Percentiles rank a stretch among this genome's conserved stretches.
Evolutionary conservation across 1,140 invertebrate genomes (phyloP).

Genomic region (Saccostrea echinata): DNA sequence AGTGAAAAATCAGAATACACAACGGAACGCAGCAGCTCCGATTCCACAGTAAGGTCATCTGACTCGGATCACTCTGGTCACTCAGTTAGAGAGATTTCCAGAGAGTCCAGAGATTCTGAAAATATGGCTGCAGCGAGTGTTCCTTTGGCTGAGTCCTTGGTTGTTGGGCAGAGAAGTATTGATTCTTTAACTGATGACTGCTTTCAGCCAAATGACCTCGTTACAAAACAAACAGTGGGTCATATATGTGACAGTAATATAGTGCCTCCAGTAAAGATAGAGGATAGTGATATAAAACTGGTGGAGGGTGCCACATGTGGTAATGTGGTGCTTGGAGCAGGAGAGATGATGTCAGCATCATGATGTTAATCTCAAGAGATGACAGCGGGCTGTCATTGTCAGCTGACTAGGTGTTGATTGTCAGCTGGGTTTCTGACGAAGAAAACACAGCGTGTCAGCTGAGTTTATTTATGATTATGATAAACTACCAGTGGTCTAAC

Average conservation of each 20-base stretch:
- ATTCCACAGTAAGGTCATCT: slow-evolving; percentile 54
- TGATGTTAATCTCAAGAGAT: neutral
- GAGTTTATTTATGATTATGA: slow-evolving; percentile 5
- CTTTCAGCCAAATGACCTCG: neutral
- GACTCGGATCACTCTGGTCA: slow-evolving; percentile 45
- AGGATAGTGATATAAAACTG: neutral
- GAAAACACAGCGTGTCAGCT: slow-evolving; percentile 13
- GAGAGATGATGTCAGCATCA: neutral
- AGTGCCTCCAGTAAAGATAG: neutral
- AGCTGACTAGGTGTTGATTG: neutral
- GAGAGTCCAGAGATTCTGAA: neutral
- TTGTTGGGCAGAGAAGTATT: neutral
- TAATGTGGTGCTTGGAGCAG: neutral
- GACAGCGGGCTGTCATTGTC: slow-evolving; percentile 25
- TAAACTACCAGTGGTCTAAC: neutral
- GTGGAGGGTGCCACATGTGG: neutral
- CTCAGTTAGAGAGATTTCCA: neutral
- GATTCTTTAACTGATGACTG: neutral
- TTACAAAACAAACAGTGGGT: neutral
- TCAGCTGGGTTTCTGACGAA: slow-evolving; percentile 2
- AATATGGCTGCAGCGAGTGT: neutral
- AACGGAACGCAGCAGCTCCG: slow-evolving; percentile 54
- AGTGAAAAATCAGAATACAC: slow-evolving; percentile 58
- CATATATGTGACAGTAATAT: slow-evolving; percentile 19
- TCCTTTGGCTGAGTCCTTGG: neutral